Base-by-base conservation (phyloP, 2,113 vertebrate genomes). In the Xiphorhynchus elegans region DNA sequence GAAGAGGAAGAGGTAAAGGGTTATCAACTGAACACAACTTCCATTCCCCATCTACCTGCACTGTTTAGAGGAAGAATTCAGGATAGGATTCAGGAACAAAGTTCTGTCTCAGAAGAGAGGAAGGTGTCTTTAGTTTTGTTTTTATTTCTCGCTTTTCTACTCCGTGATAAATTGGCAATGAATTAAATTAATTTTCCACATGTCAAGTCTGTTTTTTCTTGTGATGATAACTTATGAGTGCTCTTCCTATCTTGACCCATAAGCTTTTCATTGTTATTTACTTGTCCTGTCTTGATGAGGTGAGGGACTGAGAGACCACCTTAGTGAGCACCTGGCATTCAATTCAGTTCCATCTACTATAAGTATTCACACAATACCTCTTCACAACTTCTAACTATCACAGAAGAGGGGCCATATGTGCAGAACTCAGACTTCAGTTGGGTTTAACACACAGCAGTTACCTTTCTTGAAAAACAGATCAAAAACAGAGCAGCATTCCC, bases 1-100 rank as follows among this genome's bases (percentile, higher is more conserved):
- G 44, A 2, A 46, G 9, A 3, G 3, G 23, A 17, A 68, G 47
- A 76, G 25, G 20, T 20, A 59, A 50, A 9, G 2, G 0, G 0
- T 6, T 25, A 11, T 50, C 7, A 72, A 24, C 11, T n/a, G n/a
- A 76, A 33, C 14, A 5, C 1, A 29, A 18, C 1, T 1, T 21
- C 3, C 9, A 17, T 20, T 60, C 17, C 35, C 23, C 26, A 46
- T 80, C 11, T 2, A 6, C 14, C 25, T 39, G 5, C 6, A 7
- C 11, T 0, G 1, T 8, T 82, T 13, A 12, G 7, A 12, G 0
- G 2, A 9, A 90, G 25, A 31, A 64, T 37, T 37, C 37, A 9
- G 11, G 31, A 20, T 6, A 35, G 0, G 1, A 47, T 14, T 58
- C 4, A 9, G 23, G 31, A 35, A 8, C 4, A 29, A 73, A 59